These are phyloP conservation scores for Sinocyclocheilus rhinocerous DNA, from an alignment of 2,113 vertebrate species.

Conservation along the genomic window DNA sequence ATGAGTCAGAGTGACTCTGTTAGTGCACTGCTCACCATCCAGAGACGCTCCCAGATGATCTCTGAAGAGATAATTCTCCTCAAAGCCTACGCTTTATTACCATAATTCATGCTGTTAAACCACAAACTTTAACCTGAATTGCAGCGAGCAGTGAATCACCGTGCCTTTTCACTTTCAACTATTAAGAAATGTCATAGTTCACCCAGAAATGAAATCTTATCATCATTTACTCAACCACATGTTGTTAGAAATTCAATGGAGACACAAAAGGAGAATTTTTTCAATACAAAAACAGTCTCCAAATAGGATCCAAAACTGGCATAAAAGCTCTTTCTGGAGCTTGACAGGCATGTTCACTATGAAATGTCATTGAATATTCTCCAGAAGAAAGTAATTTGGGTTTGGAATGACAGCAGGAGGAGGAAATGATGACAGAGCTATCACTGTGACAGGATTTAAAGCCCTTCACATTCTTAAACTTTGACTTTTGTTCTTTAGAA, in stretches of 20 bases:
- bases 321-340: neutral
- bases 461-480: neutral
- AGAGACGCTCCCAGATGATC: neutral
- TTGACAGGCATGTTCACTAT: neutral
- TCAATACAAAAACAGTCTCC: neutral
- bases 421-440: neutral
- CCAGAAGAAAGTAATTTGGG: neutral
- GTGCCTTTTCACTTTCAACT: neutral
- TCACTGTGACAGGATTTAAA: neutral
- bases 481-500: neutral
- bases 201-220: neutral
- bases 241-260: neutral
- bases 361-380: neutral
- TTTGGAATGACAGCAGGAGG: neutral
- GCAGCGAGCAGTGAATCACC: neutral
- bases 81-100: neutral
- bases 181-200: neutral
- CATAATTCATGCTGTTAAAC: neutral
- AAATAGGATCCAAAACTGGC: neutral
- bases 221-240: neutral
- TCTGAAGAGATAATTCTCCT: neutral
- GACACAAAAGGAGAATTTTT: neutral
- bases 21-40: neutral
- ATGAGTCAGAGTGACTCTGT: neutral
- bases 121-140: slow-evolving; percentile 8